phyloP scores from a whole-genome alignment of 2,113 vertebrate genomes.

The Heteronetta atricapilla region DNA sequence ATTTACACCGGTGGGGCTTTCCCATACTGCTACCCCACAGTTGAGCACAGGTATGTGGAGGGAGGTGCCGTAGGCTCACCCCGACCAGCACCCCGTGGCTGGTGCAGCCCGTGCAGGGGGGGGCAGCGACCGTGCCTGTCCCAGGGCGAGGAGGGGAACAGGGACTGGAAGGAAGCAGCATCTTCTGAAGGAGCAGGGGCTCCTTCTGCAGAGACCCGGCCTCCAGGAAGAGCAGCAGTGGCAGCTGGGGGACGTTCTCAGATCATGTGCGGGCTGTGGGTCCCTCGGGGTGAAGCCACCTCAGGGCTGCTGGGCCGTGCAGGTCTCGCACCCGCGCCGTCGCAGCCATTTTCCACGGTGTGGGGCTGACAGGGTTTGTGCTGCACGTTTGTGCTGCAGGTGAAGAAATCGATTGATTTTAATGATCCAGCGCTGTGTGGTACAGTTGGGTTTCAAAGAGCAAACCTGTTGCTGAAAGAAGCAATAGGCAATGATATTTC shows the following conservation, averaged over 20 bases:
- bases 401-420: not conserved
- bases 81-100: not conserved
- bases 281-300: rapidly evolving
- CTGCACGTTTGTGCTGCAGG: not conserved
- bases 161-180: not conserved
- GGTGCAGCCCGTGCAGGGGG: not conserved
- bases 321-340: rapidly evolving
- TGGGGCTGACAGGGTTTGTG: rapidly evolving
- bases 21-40: not conserved
- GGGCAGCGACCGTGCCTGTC: not conserved
- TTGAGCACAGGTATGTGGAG: rapidly evolving
- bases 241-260: rapidly evolving
- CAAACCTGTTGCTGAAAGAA: not conserved
- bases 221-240: not conserved
- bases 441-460: not conserved
- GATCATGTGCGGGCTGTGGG: rapidly evolving
- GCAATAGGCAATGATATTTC: too few species aligned
- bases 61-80: not conserved
- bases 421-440: not conserved
- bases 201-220: not conserved
- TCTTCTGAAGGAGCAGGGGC: not conserved
- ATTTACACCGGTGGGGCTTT: rapidly evolving
- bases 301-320: rapidly evolving
- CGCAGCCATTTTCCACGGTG: too few species aligned
- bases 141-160: not conserved